A percentile compares a stretch with the other conserved stretches of the same genome.
These are phyloP conservation scores for Microplitis manilae DNA, from an alignment of 2,888 invertebrate genomes.

Conservation along the genomic window DNA sequence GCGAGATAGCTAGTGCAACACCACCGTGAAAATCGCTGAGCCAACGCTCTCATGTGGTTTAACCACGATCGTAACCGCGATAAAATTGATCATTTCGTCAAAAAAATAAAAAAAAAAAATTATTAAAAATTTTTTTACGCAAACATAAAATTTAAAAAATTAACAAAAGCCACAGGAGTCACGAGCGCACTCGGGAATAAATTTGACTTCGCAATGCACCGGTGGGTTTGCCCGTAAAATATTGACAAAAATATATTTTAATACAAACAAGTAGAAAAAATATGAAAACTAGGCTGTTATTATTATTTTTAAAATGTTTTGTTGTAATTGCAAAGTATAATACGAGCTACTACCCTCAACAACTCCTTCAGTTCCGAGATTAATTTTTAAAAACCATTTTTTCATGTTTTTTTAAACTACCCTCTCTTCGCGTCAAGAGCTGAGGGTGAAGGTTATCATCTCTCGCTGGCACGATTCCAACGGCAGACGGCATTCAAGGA, in stretches of 20 bases:
- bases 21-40: slow-evolving; percentile 27
- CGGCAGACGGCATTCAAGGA: slow-evolving; percentile 51
- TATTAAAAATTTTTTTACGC: neutral
- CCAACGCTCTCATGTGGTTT: neutral
- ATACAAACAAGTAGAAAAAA: slow-evolving; percentile 34
- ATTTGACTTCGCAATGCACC: neutral
- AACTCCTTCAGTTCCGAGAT: neutral
- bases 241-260: slow-evolving; percentile 30
- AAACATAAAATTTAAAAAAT: neutral
- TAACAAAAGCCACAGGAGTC: neutral
- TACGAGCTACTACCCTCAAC: too few relatives aligned
- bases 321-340: neutral
- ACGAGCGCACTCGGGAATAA: slow-evolving; percentile 14
- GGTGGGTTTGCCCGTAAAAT: neutral
- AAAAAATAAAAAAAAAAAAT: slow-evolving; percentile 9
- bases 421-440: slow-evolving; percentile 48
- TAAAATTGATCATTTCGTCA: neutral
- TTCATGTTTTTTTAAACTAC: slow-evolving; percentile 30
- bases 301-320: neutral
- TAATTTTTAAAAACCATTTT: slow-evolving; percentile 49
- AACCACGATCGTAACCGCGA: slow-evolving; percentile 13
- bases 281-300: slow-evolving; percentile 43
- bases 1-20: neutral
- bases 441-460: slow-evolving; percentile 65
- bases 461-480: slow-evolving; percentile 63